Evolutionary conservation across 2,888 invertebrate genomes (phyloP), one percentile per base, ranked within the genome.

Genomic region (Thecocarcelia acutangulata): DNA sequence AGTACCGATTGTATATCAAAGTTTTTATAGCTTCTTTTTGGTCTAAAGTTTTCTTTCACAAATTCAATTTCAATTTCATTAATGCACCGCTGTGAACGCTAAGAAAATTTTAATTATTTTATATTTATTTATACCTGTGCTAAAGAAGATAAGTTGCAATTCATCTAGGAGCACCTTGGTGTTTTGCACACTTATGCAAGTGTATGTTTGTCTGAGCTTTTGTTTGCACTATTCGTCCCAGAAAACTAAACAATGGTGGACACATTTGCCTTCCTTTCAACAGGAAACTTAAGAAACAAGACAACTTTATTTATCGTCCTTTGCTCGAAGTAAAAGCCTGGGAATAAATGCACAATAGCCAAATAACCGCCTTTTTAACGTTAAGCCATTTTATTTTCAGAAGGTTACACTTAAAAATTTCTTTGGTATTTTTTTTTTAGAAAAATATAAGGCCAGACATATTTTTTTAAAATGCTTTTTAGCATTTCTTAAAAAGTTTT

Each of bases 241-340:
- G 46, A 76, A 74, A 78, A 78, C 73, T 70, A 40, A 81, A 74
- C 82, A 78, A 78, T 68, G 40, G 68, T 44, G 72, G 77, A 12
- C 78, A 68, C 63, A 69, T 66, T 78, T 78, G 74, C 78, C 70
- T 66, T 66, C 64, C 17, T 78, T 78, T 82, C 70, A 82, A 58
- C 70, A 72, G 59, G 72, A 74, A 69, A 70, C 74, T 66, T 61
- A 75, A 78, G 70, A 61, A 68, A 52, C 42, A 70, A 82, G 70
- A 78, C 56, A 82, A 70, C 42, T 52, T 78, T 75, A 78, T 82
- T 78, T 82, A 78, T 82, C 59, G 61, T 82, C 70, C 64, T 78
- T 74, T 70, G 70, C 70, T 66, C 69, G 54, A 61, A 37, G 17
- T 24, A 42, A 59, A 21, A 40, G 37, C 13, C 21, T 1, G 6